Conservation (phyloP, 2,888 invertebrate genomes). For the Sphaerophoria rueppellii region DNA sequence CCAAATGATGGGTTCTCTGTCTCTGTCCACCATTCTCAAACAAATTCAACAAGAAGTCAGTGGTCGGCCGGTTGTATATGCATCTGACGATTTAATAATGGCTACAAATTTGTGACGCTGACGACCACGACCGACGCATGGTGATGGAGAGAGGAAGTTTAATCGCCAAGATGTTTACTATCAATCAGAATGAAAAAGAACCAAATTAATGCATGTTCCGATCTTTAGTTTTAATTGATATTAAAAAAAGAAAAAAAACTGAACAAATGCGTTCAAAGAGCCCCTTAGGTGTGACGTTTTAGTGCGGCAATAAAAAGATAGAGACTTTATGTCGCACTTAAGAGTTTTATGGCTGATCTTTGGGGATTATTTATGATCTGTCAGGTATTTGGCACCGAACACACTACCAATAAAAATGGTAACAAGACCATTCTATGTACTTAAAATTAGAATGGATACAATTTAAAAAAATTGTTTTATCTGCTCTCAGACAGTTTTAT, state of each 20-base stretch:
- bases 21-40: conserved; percentile 43
- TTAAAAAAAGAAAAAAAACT: background rate
- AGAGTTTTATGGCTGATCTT: conserved; percentile 13
- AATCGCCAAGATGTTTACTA: conserved; percentile 62
- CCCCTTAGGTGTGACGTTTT: conserved; percentile 13
- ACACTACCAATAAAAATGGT: background rate
- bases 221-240: conserved; percentile 17
- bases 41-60: background rate
- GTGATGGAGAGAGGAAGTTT: conserved; percentile 64
- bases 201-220: background rate
- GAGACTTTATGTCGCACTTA: conserved; percentile 32
- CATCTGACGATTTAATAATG: conserved; percentile 59
- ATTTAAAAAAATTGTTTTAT: conserved; percentile 32
- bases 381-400: conserved; percentile 56
- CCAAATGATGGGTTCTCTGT: conserved; percentile 57
- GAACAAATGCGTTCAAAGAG: background rate
- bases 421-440: background rate
- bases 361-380: conserved; percentile 66
- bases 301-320: conserved; percentile 43
- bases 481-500: no score
- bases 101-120: conserved; percentile 71
- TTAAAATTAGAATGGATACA: background rate
- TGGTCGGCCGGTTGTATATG: conserved; percentile 10
- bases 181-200: conserved; percentile 45
- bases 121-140: no score